Conservation (phyloP, 92 coral and sea anemone genomes). For the Porites evermanni region DNA sequence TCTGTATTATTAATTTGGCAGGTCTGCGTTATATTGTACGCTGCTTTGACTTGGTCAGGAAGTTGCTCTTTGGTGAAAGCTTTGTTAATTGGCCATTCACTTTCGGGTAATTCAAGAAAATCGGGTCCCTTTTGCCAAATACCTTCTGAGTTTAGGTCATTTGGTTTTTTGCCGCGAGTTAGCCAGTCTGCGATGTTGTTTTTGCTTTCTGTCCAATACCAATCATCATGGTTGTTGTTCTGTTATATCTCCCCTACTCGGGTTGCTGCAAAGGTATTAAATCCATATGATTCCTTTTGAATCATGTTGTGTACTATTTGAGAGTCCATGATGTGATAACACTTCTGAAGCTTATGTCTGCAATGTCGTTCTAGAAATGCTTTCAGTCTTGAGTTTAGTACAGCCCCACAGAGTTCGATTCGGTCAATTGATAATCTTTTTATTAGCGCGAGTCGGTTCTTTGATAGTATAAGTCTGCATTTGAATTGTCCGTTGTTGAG, state of each 20-base stretch:
- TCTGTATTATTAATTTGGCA: not conserved
- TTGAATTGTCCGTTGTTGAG: constrained; percentile 37
- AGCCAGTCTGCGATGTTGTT: constrained; percentile 65
- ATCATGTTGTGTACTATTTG: constrained; percentile 60
- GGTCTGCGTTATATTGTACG: no score
- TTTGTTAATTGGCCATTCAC: no score
- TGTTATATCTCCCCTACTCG: constrained; percentile 74
- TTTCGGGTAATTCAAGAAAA: no score
- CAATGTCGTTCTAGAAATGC: constrained; percentile 50
- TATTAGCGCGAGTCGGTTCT: constrained; percentile 68
- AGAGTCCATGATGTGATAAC: constrained; percentile 72
- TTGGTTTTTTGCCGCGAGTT: no score
- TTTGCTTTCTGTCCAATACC: constrained; percentile 67
- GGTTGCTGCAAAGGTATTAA: constrained; percentile 67
- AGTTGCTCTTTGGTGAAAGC: no score
- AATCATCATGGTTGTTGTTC: constrained; percentile 45
- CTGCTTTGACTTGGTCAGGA: no score
- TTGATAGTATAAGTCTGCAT: constrained; percentile 56
- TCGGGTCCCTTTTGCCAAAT: no score
- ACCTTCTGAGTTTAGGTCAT: no score
- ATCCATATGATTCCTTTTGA: constrained; percentile 61
- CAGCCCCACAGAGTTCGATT: constrained; percentile 66
- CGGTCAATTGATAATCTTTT: constrained; percentile 63
- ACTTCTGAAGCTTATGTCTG: constrained; percentile 38
- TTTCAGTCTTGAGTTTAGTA: constrained; percentile 57